These are phyloP conservation scores for Microcaecilia unicolor DNA, from an alignment of 2,797 vertebrate species.

Conservation along the genomic window DNA sequence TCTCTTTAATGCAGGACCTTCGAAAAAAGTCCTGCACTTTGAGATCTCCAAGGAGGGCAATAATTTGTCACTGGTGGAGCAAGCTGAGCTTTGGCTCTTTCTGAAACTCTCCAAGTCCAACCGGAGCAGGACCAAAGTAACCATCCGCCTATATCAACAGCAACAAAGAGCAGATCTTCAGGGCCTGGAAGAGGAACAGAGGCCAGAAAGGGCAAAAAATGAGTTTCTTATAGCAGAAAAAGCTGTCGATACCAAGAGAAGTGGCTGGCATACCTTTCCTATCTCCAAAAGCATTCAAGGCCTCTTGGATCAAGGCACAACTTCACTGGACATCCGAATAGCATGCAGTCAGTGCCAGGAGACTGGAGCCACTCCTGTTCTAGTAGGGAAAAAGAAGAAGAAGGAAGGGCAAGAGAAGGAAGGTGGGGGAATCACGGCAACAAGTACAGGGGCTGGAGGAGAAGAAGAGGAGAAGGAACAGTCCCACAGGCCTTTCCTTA, in stretches of 20 bases:
- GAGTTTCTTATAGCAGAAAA: slow-evolving; percentile 78
- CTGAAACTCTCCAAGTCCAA: slow-evolving; percentile 85
- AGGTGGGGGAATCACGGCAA: slow-evolving; percentile 25
- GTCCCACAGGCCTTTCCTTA: slow-evolving; percentile 89
- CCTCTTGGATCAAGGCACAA: slow-evolving; percentile 62
- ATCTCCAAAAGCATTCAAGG: slow-evolving; percentile 75
- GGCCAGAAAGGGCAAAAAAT: slow-evolving; percentile 39
- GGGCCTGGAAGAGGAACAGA: slow-evolving; percentile 45
- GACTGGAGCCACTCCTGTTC: slow-evolving; percentile 67
- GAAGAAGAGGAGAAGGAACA: slow-evolving; percentile 76
- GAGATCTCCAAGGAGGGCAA: slow-evolving; percentile 85
- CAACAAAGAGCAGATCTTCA: slow-evolving; percentile 40
- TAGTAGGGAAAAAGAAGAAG: slow-evolving; percentile 68
- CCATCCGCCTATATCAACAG: slow-evolving; percentile 79
- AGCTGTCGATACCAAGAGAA: slow-evolving; percentile 82
- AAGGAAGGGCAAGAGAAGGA: slow-evolving; percentile 60
- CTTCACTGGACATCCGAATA: slow-evolving; percentile 67
- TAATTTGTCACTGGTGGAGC: slow-evolving; percentile 82
- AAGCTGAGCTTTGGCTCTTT: slow-evolving; percentile 92
- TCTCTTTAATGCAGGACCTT: slow-evolving; percentile 62
- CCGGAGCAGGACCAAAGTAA: slow-evolving; percentile 80
- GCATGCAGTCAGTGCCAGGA: slow-evolving; percentile 81
- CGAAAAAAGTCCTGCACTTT: slow-evolving; percentile 76
- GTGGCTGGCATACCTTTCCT: slow-evolving; percentile 91
- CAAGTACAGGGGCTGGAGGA: not conserved